Percentiles rank a stretch among this genome's conserved stretches.
Evolutionary conservation across 30 jellyfish, hydroid and myxozoan genomes (phyloP).

Genomic region (Aurelia aurita): DNA sequence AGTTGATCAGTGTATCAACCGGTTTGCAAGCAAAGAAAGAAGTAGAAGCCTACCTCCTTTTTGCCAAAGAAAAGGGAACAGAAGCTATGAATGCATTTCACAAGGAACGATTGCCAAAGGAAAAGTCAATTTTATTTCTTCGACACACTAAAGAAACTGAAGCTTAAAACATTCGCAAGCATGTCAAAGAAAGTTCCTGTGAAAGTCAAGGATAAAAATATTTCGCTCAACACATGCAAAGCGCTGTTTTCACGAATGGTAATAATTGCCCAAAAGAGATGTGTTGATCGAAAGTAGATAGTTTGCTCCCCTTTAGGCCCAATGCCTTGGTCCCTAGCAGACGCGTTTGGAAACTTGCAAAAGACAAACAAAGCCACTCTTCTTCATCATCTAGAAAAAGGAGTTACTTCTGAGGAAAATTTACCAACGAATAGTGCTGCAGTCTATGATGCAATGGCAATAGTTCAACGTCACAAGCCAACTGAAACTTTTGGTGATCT

Average conservation of each 20-base stretch:
- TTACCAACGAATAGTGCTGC: no score
- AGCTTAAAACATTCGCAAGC: slow-evolving; percentile 29
- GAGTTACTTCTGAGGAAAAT: no score
- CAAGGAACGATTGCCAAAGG: slow-evolving; percentile 15
- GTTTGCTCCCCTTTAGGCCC: slow-evolving; percentile 16
- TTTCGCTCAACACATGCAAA: slow-evolving; percentile 1
- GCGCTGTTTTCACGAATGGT: slow-evolving; percentile 2
- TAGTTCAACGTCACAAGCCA: no score
- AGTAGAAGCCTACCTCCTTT: slow-evolving; percentile 31
- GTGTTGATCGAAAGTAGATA: neutral
- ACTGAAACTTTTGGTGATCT: no score
- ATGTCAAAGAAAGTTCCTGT: slow-evolving; percentile 12
- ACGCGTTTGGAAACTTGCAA: slow-evolving; percentile 16
- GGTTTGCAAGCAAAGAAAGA: slow-evolving; percentile 25
- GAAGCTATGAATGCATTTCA: slow-evolving; percentile 32
- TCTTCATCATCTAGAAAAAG: slow-evolving; percentile 34
- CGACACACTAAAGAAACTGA: slow-evolving; percentile 30
- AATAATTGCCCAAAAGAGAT: slow-evolving; percentile 8
- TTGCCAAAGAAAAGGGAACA: slow-evolving; percentile 35
- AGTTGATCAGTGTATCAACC: slow-evolving; percentile 35
- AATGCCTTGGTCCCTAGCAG: slow-evolving; percentile 54
- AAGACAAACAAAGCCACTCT: slow-evolving; percentile 35
- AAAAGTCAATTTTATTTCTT: slow-evolving; percentile 33
- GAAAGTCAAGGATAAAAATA: no score
- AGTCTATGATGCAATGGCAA: no score